A percentile compares a stretch with the other conserved stretches of the same genome.
Evolutionary conservation across 2,113 vertebrate genomes (phyloP).

Genomic region (Anguilla rostrata): DNA sequence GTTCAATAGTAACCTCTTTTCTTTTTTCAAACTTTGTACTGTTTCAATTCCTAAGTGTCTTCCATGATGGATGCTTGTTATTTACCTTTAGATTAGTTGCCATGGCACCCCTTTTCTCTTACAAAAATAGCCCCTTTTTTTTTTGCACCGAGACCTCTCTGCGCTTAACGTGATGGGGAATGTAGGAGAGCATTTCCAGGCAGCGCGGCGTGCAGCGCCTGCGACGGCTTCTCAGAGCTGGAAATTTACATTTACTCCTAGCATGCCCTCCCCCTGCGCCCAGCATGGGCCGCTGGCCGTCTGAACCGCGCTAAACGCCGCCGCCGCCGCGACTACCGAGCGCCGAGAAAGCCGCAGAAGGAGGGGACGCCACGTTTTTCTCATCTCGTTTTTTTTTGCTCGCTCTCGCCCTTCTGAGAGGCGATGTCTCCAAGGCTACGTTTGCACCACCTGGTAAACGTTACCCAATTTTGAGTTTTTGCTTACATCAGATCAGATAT

Average conservation of each 20-base stretch:
- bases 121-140: neutral
- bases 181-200: neutral
- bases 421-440: no score
- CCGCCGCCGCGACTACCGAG: neutral
- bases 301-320: no score
- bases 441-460: no score
- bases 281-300: neutral
- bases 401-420: neutral
- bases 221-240: neutral
- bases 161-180: neutral
- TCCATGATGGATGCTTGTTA: conserved; percentile 30
- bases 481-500: no score
- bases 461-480: no score
- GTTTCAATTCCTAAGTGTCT: neutral
- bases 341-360: neutral
- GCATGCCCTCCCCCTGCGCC: neutral
- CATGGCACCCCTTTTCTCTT: conserved; percentile 11
- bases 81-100: conserved; percentile 30
- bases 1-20: neutral
- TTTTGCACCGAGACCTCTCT: neutral
- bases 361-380: neutral
- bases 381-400: no score
- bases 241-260: conserved; percentile 5
- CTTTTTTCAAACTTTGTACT: neutral
- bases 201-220: neutral